Evolutionary conservation across 2,113 vertebrate genomes (phyloP), one percentile per base, ranked within the genome.

Genomic region (Petrocephalus microphthalmus): DNA sequence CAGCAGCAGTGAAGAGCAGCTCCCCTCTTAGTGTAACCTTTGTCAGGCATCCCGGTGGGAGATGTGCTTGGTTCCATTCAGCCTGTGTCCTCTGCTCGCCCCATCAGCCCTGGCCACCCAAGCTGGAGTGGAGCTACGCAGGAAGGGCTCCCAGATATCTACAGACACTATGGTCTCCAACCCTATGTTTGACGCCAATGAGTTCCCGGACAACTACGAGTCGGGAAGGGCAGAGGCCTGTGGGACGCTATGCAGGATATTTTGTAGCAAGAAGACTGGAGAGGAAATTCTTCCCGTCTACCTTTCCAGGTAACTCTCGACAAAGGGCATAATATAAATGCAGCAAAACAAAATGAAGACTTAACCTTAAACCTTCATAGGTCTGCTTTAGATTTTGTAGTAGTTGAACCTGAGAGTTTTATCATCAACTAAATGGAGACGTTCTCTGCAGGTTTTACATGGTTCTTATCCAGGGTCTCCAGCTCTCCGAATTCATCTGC

Each of bases 201-300:
- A 97, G 92, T 97, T 96, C 94, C 95, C 97, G 60, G 97, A 98
- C 92, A 97, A 97, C 95, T 97, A 97, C 90, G 97, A 97, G 92
- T 95, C 96, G 0, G 98, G 97, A 93, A 96, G 96, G 94, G 97
- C 98, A 5, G 97, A 99, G 93, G 98, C 97, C 0, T 98, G 96
- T 7, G 97, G 97, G 91, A 97, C 97, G 22, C 96, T 99, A 52
- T 99, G 97, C 93, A 96, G 97, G 91, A 98, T 99, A 93, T 98
- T 98, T 95, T 97, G 96, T 94, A 98, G 96, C 94, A 99, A 98
- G 95, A 99, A 99, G 94, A 98, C 97, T 13, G 96, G 96, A 91
- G 98, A 99, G 93, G 97, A 98, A 91, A 98, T 99, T 89, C 95
- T 98, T 25, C 96, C 97, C 86, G 96, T 97, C 91, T 98, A 98